A percentile compares a stretch with the other conserved stretches of the same genome.
Conservation (phyloP, 2,888 invertebrate species). For the Noctua janthina region DNA sequence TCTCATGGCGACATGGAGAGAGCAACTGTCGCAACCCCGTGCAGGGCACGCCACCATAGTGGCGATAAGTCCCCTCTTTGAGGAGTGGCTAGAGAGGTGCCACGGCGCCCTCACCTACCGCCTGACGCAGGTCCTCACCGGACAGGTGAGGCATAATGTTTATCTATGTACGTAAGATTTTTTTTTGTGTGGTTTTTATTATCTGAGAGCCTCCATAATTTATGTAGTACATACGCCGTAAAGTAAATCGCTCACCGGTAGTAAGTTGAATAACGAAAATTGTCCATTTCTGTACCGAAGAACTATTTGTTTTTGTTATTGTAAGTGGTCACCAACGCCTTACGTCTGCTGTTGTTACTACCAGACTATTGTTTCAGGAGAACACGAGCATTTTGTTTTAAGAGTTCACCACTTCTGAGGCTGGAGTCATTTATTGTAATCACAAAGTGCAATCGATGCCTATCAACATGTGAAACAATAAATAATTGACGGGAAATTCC, state of each 20-base stretch:
- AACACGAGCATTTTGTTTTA: background rate
- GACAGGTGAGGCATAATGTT: background rate
- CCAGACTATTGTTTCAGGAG: background rate
- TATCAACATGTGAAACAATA: background rate
- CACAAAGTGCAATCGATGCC: background rate
- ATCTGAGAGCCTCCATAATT: background rate
- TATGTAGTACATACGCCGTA: background rate
- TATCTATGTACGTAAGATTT: background rate
- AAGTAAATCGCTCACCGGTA: background rate
- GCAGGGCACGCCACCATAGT: too few relatives aligned
- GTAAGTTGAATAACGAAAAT: background rate
- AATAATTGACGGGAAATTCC: slow-evolving; percentile 8
- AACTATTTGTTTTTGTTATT: too few relatives aligned
- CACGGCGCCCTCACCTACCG: too few relatives aligned
- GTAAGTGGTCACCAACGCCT: too few relatives aligned
- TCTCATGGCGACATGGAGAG: too few relatives aligned
- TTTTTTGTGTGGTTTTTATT: background rate
- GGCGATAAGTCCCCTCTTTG: too few relatives aligned
- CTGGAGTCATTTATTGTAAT: background rate
- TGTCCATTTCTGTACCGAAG: background rate
- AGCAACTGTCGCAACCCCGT: too few relatives aligned
- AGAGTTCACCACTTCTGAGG: background rate
- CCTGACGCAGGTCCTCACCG: too few relatives aligned
- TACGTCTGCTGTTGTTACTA: background rate
- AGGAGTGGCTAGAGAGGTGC: too few relatives aligned